Evolutionary conservation across 2,797 vertebrate genomes (phyloP).

Genomic region (Rhynchonycteris naso): DNA sequence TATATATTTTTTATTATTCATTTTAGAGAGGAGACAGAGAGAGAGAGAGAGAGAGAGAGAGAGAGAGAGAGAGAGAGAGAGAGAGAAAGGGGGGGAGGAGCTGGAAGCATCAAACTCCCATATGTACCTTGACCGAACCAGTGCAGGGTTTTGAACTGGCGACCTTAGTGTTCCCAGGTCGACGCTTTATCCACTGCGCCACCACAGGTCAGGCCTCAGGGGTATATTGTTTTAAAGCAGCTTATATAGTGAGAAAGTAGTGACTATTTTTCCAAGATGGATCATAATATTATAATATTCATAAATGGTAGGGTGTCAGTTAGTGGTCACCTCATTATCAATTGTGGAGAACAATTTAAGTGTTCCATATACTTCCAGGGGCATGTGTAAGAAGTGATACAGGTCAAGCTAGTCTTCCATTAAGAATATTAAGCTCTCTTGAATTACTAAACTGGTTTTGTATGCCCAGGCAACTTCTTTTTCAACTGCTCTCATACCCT

Average conservation of each 20-base stretch:
- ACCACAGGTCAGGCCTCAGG: too few relatives aligned
- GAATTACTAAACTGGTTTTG: background rate
- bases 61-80: too few relatives aligned
- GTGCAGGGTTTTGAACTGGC: too few relatives aligned
- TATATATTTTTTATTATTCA: too few relatives aligned
- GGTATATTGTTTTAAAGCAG: background rate
- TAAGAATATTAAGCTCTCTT: background rate
- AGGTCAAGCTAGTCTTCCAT: background rate
- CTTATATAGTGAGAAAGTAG: background rate
- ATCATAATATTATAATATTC: background rate
- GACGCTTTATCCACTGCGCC: too few relatives aligned
- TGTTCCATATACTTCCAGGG: background rate
- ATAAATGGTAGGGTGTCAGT: background rate
- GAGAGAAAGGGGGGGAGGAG: too few relatives aligned
- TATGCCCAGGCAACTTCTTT: background rate
- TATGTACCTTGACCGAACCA: too few relatives aligned
- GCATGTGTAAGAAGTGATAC: background rate
- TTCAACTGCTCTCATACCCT: background rate
- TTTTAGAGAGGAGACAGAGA: too few relatives aligned
- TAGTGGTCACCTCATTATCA: background rate
- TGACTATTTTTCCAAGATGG: background rate
- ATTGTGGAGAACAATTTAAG: background rate
- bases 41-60: too few relatives aligned
- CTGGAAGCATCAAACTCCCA: too few relatives aligned
- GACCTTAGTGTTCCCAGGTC: too few relatives aligned